phyloP scores from a whole-genome alignment of 2,888 invertebrate species.

The Meteorus colon region DNA sequence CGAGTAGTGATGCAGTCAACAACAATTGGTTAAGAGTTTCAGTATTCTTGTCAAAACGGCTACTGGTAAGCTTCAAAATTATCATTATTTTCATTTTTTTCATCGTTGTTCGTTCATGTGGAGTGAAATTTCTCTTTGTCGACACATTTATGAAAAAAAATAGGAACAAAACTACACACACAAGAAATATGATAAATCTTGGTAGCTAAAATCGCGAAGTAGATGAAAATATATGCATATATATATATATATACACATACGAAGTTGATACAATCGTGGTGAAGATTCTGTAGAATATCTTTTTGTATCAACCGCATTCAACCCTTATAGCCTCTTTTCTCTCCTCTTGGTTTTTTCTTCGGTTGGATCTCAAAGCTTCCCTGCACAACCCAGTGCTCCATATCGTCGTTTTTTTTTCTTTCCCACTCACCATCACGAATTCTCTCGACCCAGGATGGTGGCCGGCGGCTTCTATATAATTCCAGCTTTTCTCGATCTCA shows the following conservation, averaged over 20 bases:
- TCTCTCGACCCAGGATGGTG: slow-evolving; percentile 45
- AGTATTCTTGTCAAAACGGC: no score
- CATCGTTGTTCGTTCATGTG: not conserved
- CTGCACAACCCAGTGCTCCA: slow-evolving; percentile 45
- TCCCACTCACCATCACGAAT: slow-evolving; percentile 36
- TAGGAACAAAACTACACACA: not conserved
- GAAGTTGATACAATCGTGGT: slow-evolving; percentile 51
- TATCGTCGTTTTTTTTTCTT: slow-evolving; percentile 38
- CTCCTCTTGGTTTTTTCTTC: slow-evolving; percentile 53
- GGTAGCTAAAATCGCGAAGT: not conserved
- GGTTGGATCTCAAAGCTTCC: slow-evolving; percentile 51
- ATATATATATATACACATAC: slow-evolving; percentile 15
- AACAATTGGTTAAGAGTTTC: no score
- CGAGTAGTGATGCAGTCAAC: no score
- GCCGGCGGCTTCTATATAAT: slow-evolving; percentile 49
- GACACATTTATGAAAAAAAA: not conserved
- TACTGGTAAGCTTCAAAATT: not conserved
- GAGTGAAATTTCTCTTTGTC: not conserved
- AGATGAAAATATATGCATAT: slow-evolving; percentile 22
- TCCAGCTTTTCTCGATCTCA: slow-evolving; percentile 52
- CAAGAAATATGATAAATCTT: not conserved
- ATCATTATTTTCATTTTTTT: not conserved
- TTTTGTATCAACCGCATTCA: slow-evolving; percentile 55
- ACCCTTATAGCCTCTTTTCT: slow-evolving; percentile 44
- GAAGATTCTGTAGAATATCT: slow-evolving; percentile 56